These are phyloP conservation scores for Antheraea assamensis DNA, from an alignment of 2,888 invertebrate genomes.

Conservation along the genomic window DNA sequence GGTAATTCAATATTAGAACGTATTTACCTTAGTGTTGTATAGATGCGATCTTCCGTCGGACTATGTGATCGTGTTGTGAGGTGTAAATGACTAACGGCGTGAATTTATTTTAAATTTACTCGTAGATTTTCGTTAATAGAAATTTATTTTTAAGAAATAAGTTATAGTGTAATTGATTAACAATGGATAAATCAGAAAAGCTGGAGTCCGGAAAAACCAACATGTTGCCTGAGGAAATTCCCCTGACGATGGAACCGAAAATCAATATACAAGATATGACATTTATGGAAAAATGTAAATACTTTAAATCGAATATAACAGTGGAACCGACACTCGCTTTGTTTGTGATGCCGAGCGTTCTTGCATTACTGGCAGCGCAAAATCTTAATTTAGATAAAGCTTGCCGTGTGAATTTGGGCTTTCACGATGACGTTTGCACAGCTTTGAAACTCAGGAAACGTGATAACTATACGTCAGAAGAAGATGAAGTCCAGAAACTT, in stretches of 20 bases:
- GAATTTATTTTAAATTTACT: conserved; percentile 10
- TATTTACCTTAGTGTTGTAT: conserved; percentile 50
- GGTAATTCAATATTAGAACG: conserved; percentile 50
- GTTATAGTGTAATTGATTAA: conserved; percentile 30
- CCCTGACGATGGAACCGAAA: conserved; percentile 56
- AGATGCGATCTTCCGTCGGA: conserved; percentile 41
- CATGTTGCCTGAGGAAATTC: conserved; percentile 54
- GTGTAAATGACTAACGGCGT: conserved; percentile 7
- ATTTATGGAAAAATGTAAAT: conserved; percentile 70
- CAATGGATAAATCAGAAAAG: conserved; percentile 51
- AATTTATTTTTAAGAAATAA: conserved; percentile 19
- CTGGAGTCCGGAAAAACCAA: conserved; percentile 38
- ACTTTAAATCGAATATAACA: conserved; percentile 81
- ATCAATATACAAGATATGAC: conserved; percentile 56
- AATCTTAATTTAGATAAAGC: conserved; percentile 93
- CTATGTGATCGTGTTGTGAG: conserved; percentile 42
- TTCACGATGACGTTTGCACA: conserved; percentile 86
- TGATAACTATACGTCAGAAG: conserved; percentile 84
- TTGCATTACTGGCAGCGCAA: conserved; percentile 89
- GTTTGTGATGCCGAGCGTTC: conserved; percentile 85
- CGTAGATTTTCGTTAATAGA: neutral
- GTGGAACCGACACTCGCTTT: conserved; percentile 85
- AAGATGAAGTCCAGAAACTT: conserved; percentile 84
- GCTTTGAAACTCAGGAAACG: conserved; percentile 87
- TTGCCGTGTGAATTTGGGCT: conserved; percentile 89